phyloP scores from a whole-genome alignment of 1,140 invertebrate genomes.

The Aphidius gifuensis region DNA sequence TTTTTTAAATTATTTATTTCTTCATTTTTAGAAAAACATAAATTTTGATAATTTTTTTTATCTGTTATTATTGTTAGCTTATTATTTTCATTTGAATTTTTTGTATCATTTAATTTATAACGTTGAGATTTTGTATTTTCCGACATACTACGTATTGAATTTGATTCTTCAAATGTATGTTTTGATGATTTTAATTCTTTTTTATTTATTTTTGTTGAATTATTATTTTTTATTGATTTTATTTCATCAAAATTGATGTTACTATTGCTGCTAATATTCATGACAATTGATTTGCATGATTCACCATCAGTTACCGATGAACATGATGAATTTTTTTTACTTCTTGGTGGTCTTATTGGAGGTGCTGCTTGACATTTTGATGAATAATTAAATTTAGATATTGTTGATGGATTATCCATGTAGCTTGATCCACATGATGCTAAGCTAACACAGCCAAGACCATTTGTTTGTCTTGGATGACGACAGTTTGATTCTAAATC shows the following conservation, averaged over 20 bases:
- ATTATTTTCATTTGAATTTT: background rate
- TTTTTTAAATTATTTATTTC: constrained; percentile 23
- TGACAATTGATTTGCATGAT: constrained; percentile 12
- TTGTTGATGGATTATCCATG: constrained; percentile 54
- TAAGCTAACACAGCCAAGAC: constrained; percentile 67
- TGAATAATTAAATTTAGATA: constrained; percentile 44
- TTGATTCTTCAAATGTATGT: constrained; percentile 24
- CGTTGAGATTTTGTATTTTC: no score
- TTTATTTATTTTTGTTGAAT: constrained; percentile 36
- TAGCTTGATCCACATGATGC: constrained; percentile 53
- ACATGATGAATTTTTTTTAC: constrained; percentile 44
- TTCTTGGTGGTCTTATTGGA: constrained; percentile 48
- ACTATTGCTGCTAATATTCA: background rate
- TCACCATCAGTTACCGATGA: constrained; percentile 40
- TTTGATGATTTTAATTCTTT: constrained; percentile 46
- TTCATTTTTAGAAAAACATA: constrained; percentile 6
- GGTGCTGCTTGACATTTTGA: constrained; percentile 29
- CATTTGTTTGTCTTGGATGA: constrained; percentile 64
- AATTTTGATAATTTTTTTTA: background rate
- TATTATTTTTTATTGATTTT: constrained; percentile 38
- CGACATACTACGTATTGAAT: no score
- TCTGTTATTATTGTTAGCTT: background rate
- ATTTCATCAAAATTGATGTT: constrained; percentile 25
- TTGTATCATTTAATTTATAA: background rate
- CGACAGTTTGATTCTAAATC: constrained; percentile 67